A percentile compares a stretch with the other conserved stretches of the same genome.
These are phyloP conservation scores for Coracias cyanogaster DNA, from an alignment of 2,797 vertebrate genomes.

Conservation along the genomic window DNA sequence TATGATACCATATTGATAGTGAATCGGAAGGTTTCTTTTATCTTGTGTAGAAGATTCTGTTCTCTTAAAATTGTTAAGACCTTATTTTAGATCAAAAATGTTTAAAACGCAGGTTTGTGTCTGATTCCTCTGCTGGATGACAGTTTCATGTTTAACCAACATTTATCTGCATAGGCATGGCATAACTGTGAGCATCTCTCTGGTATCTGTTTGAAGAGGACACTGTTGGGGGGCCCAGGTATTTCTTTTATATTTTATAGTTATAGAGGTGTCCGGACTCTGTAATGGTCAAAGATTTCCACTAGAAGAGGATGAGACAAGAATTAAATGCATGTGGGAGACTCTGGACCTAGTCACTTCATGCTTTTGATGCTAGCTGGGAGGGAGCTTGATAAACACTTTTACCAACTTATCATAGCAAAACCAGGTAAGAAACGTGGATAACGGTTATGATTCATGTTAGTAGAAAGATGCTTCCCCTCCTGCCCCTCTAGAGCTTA, in stretches of 20 bases:
- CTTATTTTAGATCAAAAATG: background rate
- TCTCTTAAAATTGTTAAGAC: background rate
- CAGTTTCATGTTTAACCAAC: slow-evolving; percentile 54
- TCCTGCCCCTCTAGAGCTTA: background rate
- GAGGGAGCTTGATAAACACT: slow-evolving; percentile 65
- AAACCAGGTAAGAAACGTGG: slow-evolving; percentile 65
- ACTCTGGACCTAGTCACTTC: slow-evolving; percentile 70
- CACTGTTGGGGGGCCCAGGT: slow-evolving; percentile 71
- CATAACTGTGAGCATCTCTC: slow-evolving; percentile 61
- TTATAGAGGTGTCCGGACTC: slow-evolving; percentile 69
- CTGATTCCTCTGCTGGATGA: slow-evolving; percentile 2
- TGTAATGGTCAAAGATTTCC: slow-evolving; percentile 71
- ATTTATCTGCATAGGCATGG: slow-evolving; percentile 53
- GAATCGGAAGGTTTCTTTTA: background rate
- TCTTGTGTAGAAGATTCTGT: background rate
- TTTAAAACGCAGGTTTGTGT: slow-evolving; percentile 21
- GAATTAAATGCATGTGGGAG: slow-evolving; percentile 63
- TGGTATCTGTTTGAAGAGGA: slow-evolving; percentile 68
- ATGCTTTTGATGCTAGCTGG: slow-evolving; percentile 68
- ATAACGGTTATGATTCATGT: background rate
- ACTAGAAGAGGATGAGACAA: slow-evolving; percentile 72
- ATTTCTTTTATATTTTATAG: slow-evolving; percentile 78
- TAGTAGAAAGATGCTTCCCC: background rate
- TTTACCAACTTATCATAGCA: slow-evolving; percentile 44
- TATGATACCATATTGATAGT: background rate